Evolutionary conservation across 2,113 vertebrate genomes (phyloP), one percentile per base, ranked within the genome.

Genomic region (Polyodon spathula): DNA sequence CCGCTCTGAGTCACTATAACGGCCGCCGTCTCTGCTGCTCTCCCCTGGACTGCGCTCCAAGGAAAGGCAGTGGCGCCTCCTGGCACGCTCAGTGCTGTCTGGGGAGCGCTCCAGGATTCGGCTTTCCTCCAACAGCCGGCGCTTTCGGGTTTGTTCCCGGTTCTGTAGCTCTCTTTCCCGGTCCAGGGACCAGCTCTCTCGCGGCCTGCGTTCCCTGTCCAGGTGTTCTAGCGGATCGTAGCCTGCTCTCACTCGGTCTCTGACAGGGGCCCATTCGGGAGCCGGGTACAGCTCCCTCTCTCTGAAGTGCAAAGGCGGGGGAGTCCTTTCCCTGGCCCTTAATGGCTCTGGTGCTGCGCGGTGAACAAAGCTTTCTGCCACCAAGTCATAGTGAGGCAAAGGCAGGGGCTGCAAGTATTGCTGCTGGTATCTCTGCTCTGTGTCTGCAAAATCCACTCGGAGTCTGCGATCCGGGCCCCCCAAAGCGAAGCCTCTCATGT

Each of bases 401-500:
- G 94, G 93, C 52, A 97, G 82, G 3, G 94, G 91, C 74, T 96
- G 95, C 66, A 98, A 74, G 72, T 94, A 97, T 63, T 92, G 92
- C 76, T 97, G 94, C 76, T 94, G 93, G 80, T 96, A 97, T 55
- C 93, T 90, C 56, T 95, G 92, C 63, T 98, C 94, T 0, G 91
- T 92, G 74, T 98, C 95, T 0, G 95, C 95, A 62, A 98, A 98
- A 79, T 98, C 95, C 2, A 97, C 94, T 44, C 95, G 73, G 1
- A 98, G 89, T 46, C 94, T 86, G 54, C 95, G 86, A 54, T 97
- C 95, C 0, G 91, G 92, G 2, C 95, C 95, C 1, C 94, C 94
- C 55, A 98, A 78, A 0, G 93, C 93, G 72, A 98, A 97, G 0
- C 95, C 95, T 51, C 95, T 87, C 95, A 98, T 98, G 61, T 98